Base-by-base conservation (phyloP, 1,140 invertebrate genomes). In the Caerostris darwini region DNA sequence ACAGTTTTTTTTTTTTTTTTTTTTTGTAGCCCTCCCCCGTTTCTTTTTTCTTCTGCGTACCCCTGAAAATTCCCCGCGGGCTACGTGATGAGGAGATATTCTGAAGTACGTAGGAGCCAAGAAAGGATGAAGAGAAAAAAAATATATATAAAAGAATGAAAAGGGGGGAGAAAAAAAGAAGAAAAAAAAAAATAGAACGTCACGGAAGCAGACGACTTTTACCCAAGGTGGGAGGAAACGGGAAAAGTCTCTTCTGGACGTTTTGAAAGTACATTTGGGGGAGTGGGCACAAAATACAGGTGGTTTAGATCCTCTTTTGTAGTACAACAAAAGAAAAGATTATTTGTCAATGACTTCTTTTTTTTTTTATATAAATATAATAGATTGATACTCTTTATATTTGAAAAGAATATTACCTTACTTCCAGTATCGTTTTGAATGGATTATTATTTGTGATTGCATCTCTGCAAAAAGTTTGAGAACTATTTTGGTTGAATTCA, bases 41-140 rank as follows among this genome's bases (percentile, higher is more conserved):
- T 56, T 34, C n/a, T 19, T 69, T 58, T 89, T 54, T 8, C 10
- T 3, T 69, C 54, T 17, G n/a, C 14, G 34, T 53, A 61, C 10
- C 64, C 53, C 50, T 56, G 59, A 91, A 59, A 91, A 93, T 50
- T 87, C 91, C 67, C 91, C 34, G 61, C 61, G 91, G 91, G 83
- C 86, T 86, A 93, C 64, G 91, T 86, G 91, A 87, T 86, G 91
- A 93, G 83, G 64, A 93, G 91, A 93, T 93, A 93, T 93, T 86
- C 83, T 93, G 91, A 93, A 93, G 91, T 69, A 58, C 89, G 64
- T 12, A 12, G 77, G 71, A 34, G 10, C 14, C 12, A 64, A 64
- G 53, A 67, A 92, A 69, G n/a, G 77, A 69, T 58, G 58, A 34
- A 50, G 10, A 34, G 58, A 34, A 64, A 53, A 64, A 69, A 89